Evolutionary conservation across 2,113 vertebrate species (phyloP).

Genomic region (Cepphus grylle): DNA sequence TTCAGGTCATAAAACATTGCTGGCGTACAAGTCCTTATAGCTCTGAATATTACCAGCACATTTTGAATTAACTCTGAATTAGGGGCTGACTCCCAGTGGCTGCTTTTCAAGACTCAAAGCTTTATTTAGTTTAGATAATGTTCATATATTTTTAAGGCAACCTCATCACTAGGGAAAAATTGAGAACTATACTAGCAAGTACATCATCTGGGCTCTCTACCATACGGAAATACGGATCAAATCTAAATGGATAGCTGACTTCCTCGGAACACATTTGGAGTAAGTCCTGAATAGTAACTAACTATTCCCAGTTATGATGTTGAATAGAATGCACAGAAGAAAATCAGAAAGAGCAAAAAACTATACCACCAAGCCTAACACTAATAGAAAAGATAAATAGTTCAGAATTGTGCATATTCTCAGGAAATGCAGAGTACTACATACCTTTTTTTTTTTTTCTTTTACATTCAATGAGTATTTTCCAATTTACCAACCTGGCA

Average conservation of each 20-base stretch:
- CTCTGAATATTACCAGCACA: neutral
- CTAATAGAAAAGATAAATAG: neutral
- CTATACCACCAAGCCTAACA: neutral
- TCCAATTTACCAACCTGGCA: neutral
- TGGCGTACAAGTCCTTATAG: neutral
- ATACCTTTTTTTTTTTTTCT: neutral
- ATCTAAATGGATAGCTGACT: neutral
- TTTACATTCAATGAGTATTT: neutral
- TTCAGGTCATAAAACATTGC: neutral
- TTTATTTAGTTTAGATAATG: neutral
- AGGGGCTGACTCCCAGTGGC: neutral
- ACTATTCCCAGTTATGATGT: neutral
- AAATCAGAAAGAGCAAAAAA: neutral
- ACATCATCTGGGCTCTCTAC: neutral
- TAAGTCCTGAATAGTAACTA: neutral
- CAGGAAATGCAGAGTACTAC: neutral
- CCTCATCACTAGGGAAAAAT: neutral
- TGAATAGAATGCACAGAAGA: neutral
- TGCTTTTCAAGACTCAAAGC: neutral
- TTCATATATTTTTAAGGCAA: neutral
- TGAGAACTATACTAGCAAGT: neutral
- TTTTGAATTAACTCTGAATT: neutral
- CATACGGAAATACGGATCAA: neutral
- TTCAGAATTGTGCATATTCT: neutral
- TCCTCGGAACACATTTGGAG: neutral